phyloP scores from a whole-genome alignment of 1,140 invertebrate species.

The Heliconius hewitsoni region DNA sequence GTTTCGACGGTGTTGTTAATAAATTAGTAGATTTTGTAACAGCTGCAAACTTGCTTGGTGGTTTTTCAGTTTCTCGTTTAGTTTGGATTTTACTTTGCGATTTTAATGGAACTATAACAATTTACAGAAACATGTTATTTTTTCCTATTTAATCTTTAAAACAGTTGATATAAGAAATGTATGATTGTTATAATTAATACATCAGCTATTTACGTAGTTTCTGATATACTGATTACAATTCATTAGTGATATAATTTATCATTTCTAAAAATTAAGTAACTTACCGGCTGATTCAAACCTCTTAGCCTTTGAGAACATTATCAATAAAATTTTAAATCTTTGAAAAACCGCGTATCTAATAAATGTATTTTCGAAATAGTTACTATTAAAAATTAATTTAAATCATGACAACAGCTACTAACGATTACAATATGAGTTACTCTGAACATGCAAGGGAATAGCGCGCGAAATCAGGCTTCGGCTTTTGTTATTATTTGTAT shows the following conservation, averaged over 20 bases:
- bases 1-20: slow-evolving; percentile 43
- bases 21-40: slow-evolving; percentile 37
- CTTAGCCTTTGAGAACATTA: slow-evolving; percentile 75
- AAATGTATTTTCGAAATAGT: neutral
- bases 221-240: neutral
- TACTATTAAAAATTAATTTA: neutral
- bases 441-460: slow-evolving; percentile 6
- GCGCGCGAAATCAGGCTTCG: slow-evolving; percentile 30
- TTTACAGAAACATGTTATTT: neutral
- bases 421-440: neutral
- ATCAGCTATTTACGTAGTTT: too few relatives aligned
- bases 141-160: neutral
- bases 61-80: slow-evolving; percentile 51
- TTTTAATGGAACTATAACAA: neutral
- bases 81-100: slow-evolving; percentile 38
- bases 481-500: slow-evolving; percentile 35
- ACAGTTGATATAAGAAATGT: neutral
- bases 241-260: neutral
- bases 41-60: slow-evolving; percentile 12
- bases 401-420: neutral
- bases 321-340: neutral
- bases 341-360: neutral
- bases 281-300: slow-evolving; percentile 68
- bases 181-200: neutral
- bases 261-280: slow-evolving; percentile 35